These are phyloP conservation scores for Chionis minor DNA, from an alignment of 2,113 vertebrate genomes.

Conservation along the genomic window DNA sequence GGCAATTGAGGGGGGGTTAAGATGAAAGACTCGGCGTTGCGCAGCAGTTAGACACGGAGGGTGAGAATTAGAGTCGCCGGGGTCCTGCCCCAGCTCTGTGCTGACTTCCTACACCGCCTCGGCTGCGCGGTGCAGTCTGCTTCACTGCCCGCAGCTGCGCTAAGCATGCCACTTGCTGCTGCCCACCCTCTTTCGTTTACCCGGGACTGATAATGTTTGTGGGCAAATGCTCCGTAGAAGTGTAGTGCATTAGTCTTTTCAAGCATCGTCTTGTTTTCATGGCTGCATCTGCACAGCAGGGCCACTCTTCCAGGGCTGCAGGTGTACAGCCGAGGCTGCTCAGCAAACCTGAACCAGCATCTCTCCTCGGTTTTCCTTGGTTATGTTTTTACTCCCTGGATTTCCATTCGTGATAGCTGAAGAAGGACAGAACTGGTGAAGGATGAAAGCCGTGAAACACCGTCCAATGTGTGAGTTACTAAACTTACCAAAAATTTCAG, in stretches of 20 bases:
- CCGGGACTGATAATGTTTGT: not conserved
- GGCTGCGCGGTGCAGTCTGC: not conserved
- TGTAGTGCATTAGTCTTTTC: not conserved
- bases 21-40: not conserved
- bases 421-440: not conserved
- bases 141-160: not conserved
- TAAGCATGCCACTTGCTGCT: not conserved
- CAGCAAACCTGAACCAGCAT: not conserved
- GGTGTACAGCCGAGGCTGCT: not conserved
- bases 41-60: not conserved
- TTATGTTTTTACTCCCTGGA: not conserved
- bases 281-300: not conserved
- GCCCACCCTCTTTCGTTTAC: not conserved
- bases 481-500: not conserved
- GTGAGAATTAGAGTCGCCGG: not conserved
- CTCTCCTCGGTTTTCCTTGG: not conserved
- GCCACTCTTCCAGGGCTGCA: not conserved
- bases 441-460: not conserved
- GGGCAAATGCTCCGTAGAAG: not conserved
- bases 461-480: not conserved
- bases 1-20: not conserved
- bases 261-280: not conserved
- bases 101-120: not conserved
- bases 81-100: not conserved
- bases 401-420: not conserved